A percentile compares a stretch with the other conserved stretches of the same genome.
These are phyloP conservation scores for Alcis repandata DNA, from an alignment of 2,888 invertebrate species.

Conservation along the genomic window DNA sequence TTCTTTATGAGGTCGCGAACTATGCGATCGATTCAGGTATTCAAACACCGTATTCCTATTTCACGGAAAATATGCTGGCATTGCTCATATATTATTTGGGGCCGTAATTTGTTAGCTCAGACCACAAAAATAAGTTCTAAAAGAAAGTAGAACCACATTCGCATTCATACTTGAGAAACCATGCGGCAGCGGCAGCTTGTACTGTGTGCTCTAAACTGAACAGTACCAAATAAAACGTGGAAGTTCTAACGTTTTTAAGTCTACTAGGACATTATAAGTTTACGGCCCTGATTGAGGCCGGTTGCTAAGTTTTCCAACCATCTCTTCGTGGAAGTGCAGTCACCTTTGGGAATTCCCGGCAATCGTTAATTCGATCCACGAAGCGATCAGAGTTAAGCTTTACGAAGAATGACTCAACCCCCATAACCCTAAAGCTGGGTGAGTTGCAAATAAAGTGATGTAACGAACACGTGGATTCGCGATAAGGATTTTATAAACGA, in stretches of 20 bases:
- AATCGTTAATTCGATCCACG: slow-evolving; percentile 31
- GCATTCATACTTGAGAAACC: neutral
- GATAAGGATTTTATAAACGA: slow-evolving; percentile 42
- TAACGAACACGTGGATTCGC: slow-evolving; percentile 35
- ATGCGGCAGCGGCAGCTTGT: neutral
- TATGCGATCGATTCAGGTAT: slow-evolving; percentile 26
- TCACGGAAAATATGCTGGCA: slow-evolving; percentile 16
- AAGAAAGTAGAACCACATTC: neutral
- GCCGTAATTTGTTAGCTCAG: slow-evolving; percentile 1
- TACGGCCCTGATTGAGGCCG: slow-evolving; percentile 62
- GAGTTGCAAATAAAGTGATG: slow-evolving; percentile 31
- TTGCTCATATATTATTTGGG: slow-evolving; percentile 1
- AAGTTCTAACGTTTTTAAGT: slow-evolving; percentile 56
- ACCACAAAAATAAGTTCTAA: neutral
- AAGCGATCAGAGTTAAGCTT: slow-evolving; percentile 27
- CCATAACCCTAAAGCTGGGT: slow-evolving; percentile 27
- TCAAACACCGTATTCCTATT: slow-evolving; percentile 27
- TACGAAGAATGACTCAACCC: slow-evolving; percentile 22
- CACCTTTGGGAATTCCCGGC: slow-evolving; percentile 62
- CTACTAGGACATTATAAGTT: slow-evolving; percentile 63
- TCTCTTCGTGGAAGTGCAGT: slow-evolving; percentile 76
- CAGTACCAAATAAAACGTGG: slow-evolving; percentile 14
- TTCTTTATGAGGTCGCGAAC: slow-evolving; percentile 27
- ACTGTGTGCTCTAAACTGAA: neutral
- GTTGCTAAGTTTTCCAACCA: slow-evolving; percentile 65